Evolutionary conservation across 2,113 vertebrate species (phyloP), one percentile per base, ranked within the genome.

Genomic region (Gila orcuttii): DNA sequence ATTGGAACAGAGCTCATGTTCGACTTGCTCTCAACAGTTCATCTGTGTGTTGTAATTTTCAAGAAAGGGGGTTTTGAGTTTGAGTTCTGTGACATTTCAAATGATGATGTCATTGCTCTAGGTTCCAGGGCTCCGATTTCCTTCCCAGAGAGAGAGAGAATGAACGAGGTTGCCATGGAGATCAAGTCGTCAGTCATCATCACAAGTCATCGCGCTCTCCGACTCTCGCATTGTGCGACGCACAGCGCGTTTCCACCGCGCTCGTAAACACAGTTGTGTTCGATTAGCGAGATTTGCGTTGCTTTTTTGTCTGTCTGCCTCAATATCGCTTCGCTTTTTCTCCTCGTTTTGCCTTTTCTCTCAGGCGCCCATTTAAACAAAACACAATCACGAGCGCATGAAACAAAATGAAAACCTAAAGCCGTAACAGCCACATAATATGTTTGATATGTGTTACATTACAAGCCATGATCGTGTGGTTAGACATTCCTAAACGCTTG

Each of bases 241-340:
- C 39, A 17, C 36, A 77, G 47, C 47, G 55, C 71, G 25, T 31
- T 76, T 76, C 62, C 31, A 55, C 71, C 45, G 47, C 64, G 57
- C 84, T 84, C 76, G 25, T 86, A 88, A 88, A 88, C 85, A 79
- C 85, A 88, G 81, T 88, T 88, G 87, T 86, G 81, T 86, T 86
- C 23, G 86, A 86, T 86, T 88, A 84, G 59, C 25, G 13, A 80
- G 47, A 55, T 75, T 78, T 80, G 75, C 87, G 66, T 79, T 75
- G 80, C 4, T 83, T 52, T 68, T 25, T 39, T 13, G 60, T 57
- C 87, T 52, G 33, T 52, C 60, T 19, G 57, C 23, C n/a, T 71
- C 62, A 69, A 42, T 45, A 28, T 79, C n/a, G 25, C 31, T 80
- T 52, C 19, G 50, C 42, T 82, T 57, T 39, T 45, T 45, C 60